These are phyloP conservation scores for Sebastes variabilis DNA, from an alignment of 2,797 vertebrate species.

Conservation along the genomic window DNA sequence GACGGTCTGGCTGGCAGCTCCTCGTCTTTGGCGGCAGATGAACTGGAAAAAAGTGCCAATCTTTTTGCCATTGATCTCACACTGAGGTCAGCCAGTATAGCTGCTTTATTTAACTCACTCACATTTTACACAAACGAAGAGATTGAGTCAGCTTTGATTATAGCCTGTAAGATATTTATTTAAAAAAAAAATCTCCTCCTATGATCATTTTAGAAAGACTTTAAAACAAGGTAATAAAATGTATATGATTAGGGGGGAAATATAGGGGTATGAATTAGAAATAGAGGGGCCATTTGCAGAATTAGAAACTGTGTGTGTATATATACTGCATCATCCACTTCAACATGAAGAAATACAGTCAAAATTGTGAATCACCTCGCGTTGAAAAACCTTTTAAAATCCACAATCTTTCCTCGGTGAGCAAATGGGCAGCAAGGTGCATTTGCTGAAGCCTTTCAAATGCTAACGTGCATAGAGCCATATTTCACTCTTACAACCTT, in stretches of 20 bases:
- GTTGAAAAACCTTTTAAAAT: constrained; percentile 71
- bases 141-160: not conserved
- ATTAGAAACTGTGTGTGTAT: constrained; percentile 45
- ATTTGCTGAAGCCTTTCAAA: constrained; percentile 74
- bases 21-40: constrained; percentile 46
- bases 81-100: constrained; percentile 16
- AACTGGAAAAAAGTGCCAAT: constrained; percentile 53
- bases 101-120: constrained; percentile 46
- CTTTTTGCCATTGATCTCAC: constrained; percentile 58
- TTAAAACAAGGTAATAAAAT: constrained; percentile 45
- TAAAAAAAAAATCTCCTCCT: not conserved
- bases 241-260: constrained; percentile 31
- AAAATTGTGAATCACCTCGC: constrained; percentile 71
- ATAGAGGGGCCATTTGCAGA: constrained; percentile 54
- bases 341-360: constrained; percentile 55
- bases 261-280: constrained; percentile 56
- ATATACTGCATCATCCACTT: constrained; percentile 25
- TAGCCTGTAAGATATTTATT: not conserved
- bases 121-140: not conserved
- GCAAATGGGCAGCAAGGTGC: constrained; percentile 72
- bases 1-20: constrained; percentile 56
- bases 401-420: constrained; percentile 59
- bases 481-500: constrained; percentile 81
- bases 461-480: constrained; percentile 56
- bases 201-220: constrained; percentile 58